These are phyloP conservation scores for Solen grandis DNA, from an alignment of 1,140 invertebrate genomes.

Conservation along the genomic window DNA sequence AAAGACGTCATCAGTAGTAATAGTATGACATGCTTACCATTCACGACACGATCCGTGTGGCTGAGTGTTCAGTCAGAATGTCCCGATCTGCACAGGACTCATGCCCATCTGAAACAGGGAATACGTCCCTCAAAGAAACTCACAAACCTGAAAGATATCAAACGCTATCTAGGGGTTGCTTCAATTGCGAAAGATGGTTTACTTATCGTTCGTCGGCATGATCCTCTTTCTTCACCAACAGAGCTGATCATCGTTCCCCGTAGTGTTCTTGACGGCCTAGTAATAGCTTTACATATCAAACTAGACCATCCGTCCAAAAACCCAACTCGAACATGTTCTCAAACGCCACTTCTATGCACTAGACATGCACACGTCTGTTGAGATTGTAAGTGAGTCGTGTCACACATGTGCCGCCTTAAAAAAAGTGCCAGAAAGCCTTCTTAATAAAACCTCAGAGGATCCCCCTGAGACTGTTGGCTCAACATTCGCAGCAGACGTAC, in stretches of 20 bases:
- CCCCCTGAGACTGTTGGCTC: slow-evolving; percentile 23
- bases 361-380: slow-evolving; percentile 51
- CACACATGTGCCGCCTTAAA: slow-evolving; percentile 50
- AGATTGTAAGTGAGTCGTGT: slow-evolving; percentile 16
- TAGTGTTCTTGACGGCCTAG: slow-evolving; percentile 49
- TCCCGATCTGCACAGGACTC: slow-evolving; percentile 24
- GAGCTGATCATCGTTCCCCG: slow-evolving; percentile 57
- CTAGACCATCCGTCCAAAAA: slow-evolving; percentile 54
- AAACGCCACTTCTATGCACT: slow-evolving; percentile 56
- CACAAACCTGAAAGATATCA: too few relatives aligned
- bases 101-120: slow-evolving; percentile 41
- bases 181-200: slow-evolving; percentile 55
- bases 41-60: too few relatives aligned
- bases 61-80: slow-evolving; percentile 38
- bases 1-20: slow-evolving; percentile 18
- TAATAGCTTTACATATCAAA: slow-evolving; percentile 58
- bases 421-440: slow-evolving; percentile 49
- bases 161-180: slow-evolving; percentile 48
- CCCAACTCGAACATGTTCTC: slow-evolving; percentile 52
- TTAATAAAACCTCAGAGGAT: slow-evolving; percentile 23
- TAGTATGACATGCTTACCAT: slow-evolving; percentile 23
- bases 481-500: slow-evolving; percentile 47
- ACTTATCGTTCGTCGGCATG: slow-evolving; percentile 41
- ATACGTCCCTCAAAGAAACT: slow-evolving; percentile 55
- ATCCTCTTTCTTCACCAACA: too few relatives aligned